These are phyloP conservation scores for Catostylus mosaicus DNA, from an alignment of 30 jellyfish, hydroid and myxozoan species.

Conservation along the genomic window DNA sequence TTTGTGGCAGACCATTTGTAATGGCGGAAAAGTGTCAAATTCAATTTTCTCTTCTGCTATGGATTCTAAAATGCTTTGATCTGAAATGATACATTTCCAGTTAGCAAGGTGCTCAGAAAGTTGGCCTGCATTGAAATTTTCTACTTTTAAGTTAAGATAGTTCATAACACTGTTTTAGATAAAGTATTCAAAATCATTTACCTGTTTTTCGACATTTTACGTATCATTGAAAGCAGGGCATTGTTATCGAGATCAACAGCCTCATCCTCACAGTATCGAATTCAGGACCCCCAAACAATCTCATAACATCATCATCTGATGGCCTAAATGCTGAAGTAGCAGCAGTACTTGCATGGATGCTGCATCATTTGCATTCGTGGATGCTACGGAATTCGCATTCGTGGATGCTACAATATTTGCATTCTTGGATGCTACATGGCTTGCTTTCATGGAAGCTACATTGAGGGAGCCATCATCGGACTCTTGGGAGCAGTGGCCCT, in stretches of 20 bases:
- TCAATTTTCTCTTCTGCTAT: constrained; percentile 43
- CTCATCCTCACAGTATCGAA: constrained; percentile 8
- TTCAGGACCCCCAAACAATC: constrained; percentile 37
- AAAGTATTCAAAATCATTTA: constrained; percentile 6
- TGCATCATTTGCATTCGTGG: background rate
- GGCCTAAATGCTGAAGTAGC: constrained; percentile 35
- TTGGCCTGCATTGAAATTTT: constrained; percentile 54
- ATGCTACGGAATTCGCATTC: constrained; percentile 5
- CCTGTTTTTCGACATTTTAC: constrained; percentile 41
- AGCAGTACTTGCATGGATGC: constrained; percentile 20
- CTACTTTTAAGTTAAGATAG: background rate
- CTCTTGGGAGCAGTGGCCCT: constrained; percentile 20
- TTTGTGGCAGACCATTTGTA: constrained; percentile 7
- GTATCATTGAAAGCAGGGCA: constrained; percentile 37
- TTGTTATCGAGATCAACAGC: constrained; percentile 22
- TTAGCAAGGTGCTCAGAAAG: constrained; percentile 1
- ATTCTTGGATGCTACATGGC: constrained; percentile 29
- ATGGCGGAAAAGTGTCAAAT: constrained; percentile 15
- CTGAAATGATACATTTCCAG: constrained; percentile 54
- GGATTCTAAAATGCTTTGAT: constrained; percentile 35
- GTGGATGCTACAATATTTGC: constrained; percentile 32
- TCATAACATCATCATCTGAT: constrained; percentile 33
- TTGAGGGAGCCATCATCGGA: constrained; percentile 19
- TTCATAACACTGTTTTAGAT: constrained; percentile 2
- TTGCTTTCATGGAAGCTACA: constrained; percentile 33